Base-by-base conservation (phyloP, 2,797 vertebrate species). In the Acanthurus leucopareius region DNA sequence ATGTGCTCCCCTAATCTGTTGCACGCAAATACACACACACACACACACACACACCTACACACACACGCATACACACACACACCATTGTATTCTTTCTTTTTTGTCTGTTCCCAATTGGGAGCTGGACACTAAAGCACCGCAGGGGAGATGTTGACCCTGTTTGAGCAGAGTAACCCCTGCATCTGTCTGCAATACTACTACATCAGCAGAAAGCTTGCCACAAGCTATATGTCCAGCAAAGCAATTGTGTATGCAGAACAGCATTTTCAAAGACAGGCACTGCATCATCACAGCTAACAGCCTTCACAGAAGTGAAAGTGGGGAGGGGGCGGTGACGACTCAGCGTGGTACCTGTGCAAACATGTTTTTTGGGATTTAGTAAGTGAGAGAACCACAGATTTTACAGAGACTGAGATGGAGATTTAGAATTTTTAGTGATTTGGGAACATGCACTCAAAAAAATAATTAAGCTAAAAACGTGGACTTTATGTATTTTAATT, bases 91-190 rank as follows among this genome's bases (percentile, higher is more conserved):
- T 77, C 17, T 70, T 52, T 69, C 35, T 66, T 20, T 35, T 66
- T 57, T 58, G 40, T 75, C 20, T 69, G 65, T 79, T 79, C 76
- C 78, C 81, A 71, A 72, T 73, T 67, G 79, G 76, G 62, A 64
- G 74, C 69, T 72, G 80, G 79, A 90, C 84, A 85, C 69, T 73
- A 78, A 85, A 92, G 76, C 82, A 85, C 92, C 92, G 80, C 87
- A 76, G 88, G 93, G 92, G 85, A 90, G 83, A 89, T 84, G 83
- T 91, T 93, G 92, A 94, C 93, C 92, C 90, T 91, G 83, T 92
- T 92, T 91, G 88, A 88, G 84, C 67, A 75, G 79, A 84, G 82
- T 86, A 86, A 90, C 87, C 89, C 82, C 84, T 86, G 83, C 87
- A 92, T 92, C 90, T 91, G 91, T 90, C 89, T 86, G 81, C 86